Base-by-base conservation (phyloP, 2,113 vertebrate species). In the Phasianus colchicus region DNA sequence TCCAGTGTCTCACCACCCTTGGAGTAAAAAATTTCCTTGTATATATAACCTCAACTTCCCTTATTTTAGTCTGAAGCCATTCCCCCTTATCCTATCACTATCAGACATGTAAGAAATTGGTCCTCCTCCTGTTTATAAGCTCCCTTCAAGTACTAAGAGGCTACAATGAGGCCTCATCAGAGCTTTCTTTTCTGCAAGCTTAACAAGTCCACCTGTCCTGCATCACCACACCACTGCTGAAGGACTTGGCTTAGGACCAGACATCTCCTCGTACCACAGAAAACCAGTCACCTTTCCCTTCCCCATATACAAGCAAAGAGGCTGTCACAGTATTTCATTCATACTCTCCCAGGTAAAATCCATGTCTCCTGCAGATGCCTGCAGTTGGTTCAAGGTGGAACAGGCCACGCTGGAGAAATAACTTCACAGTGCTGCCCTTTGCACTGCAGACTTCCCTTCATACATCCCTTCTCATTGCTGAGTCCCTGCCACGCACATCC, bases 361-460 rank as follows among this genome's bases (percentile, higher is more conserved):
- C 16, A 42, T 2, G 1, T 58, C 22, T 60, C 24, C n/a, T 57
- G 38, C 14, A 43, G 45, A 38, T 43, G 55, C 36, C 43, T 19
- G 19, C 11, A 3, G 47, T 60, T 60, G 45, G 40, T 60, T 27
- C 32, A n/a, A 48, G 22, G 30, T 66, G 50, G 18, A 19, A 81
- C 18, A 47, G 54, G 36, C 70, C 48, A 52, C 21, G 7, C 5
- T 34, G n/a, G 19, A 40, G 52, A 69, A 84, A 76, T 22, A 50
- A 55, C 6, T 15, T 58, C 2, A 0, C 0, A 9, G 19, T 48
- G 18, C 13, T 78, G 65, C 36, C 34, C 66, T 76, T 60, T 36
- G 45, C 6, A 2, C 57, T 65, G 70, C 0, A 0, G 29, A 43
- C 60, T 52, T 67, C 54, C 55, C 38, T 86, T 50, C n/a, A 45